Evolutionary conservation across 2,888 invertebrate species (phyloP).

Genomic region (Rhamphomyia laevipes): DNA sequence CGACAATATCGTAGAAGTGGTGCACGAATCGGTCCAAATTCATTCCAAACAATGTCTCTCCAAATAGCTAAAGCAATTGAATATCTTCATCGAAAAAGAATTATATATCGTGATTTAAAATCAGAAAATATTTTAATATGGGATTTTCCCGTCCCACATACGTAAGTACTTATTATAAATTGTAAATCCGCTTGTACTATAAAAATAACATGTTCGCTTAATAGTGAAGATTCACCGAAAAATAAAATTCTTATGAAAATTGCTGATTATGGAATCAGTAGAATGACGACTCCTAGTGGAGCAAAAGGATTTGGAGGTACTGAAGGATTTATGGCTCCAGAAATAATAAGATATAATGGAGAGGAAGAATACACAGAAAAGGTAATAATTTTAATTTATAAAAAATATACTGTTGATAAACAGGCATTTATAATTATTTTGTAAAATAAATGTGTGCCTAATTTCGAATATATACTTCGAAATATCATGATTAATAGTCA

Average conservation of each 20-base stretch:
- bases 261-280: conserved; percentile 93
- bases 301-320: conserved; percentile 98
- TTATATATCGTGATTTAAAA: conserved; percentile 71
- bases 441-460: no score
- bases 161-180: conserved; percentile 24
- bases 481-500: no score
- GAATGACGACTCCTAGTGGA: conserved; percentile 77
- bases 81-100: conserved; percentile 84
- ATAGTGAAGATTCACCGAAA: conserved; percentile 48
- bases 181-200: neutral
- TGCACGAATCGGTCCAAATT: conserved; percentile 64
- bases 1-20: conserved; percentile 79
- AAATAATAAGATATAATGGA: conserved; percentile 95
- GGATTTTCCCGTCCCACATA: conserved; percentile 72
- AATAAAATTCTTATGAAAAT: conserved; percentile 76
- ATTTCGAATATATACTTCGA: no score
- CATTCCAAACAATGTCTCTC: conserved; percentile 71
- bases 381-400: conserved; percentile 36
- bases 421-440: no score
- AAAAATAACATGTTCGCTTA: neutral
- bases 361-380: conserved; percentile 98
- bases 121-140: conserved; percentile 98
- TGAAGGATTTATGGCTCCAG: conserved; percentile 98
- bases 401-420: no score
- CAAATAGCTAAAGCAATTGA: conserved; percentile 91